A percentile compares a stretch with the other conserved stretches of the same genome.
Evolutionary conservation across 2,797 vertebrate genomes (phyloP).

Genomic region (Falco biarmicus): DNA sequence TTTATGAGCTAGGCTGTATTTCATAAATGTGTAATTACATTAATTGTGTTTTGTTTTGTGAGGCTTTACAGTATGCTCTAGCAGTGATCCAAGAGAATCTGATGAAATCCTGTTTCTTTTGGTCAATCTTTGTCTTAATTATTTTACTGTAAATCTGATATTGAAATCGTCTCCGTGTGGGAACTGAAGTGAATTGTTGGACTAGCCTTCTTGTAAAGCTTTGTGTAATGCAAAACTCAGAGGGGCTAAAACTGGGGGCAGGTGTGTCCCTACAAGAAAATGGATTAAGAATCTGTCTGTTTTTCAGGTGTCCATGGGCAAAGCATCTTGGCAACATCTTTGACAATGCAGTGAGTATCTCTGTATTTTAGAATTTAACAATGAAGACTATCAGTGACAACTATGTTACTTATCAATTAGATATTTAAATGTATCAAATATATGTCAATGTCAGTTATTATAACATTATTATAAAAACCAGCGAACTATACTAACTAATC

Average conservation of each 20-base stretch:
- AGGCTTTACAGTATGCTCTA: not conserved
- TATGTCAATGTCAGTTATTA: not conserved
- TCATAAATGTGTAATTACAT: not conserved
- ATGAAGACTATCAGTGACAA: not conserved
- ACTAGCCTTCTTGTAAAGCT: not conserved
- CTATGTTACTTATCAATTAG: not conserved
- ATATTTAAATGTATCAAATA: not conserved
- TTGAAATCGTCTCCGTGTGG: not conserved
- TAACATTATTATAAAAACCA: not conserved
- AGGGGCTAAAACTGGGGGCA: not conserved
- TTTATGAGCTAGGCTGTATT: not conserved
- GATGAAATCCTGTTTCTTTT: not conserved
- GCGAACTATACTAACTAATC: too few relatives aligned
- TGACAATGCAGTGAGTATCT: slow-evolving; percentile 16
- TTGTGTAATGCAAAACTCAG: not conserved
- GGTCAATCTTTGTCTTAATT: not conserved
- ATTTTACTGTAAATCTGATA: not conserved
- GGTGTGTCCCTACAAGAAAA: not conserved
- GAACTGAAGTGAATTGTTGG: not conserved
- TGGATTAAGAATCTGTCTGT: not conserved
- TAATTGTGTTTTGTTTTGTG: not conserved
- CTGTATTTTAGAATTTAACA: not conserved
- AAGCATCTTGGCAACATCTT: slow-evolving; percentile 12
- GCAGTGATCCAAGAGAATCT: not conserved
- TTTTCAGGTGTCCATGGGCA: slow-evolving; percentile 51